Conservation (phyloP, 2,888 invertebrate genomes). For the Syritta pipiens region DNA sequence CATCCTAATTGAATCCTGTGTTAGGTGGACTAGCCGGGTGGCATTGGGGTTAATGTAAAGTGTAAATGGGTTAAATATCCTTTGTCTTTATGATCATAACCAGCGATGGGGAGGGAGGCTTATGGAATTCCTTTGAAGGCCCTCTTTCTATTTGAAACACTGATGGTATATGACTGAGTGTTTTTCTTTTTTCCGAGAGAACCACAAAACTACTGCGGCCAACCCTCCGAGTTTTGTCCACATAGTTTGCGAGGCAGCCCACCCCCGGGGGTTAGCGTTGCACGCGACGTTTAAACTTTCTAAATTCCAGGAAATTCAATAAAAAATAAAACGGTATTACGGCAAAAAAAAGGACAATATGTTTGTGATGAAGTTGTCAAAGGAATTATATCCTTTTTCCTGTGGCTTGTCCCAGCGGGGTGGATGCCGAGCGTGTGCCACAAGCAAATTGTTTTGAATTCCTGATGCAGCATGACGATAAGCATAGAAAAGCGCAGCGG, state of each 20-base stretch:
- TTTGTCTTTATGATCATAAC: conserved; percentile 9
- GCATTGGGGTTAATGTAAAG: conserved; percentile 39
- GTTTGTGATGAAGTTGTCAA: conserved; percentile 77
- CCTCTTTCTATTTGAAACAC: background rate
- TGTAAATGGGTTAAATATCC: conserved; percentile 53
- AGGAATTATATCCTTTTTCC: conserved; percentile 69
- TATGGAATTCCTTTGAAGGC: conserved; percentile 16
- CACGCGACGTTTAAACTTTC: conserved; percentile 36
- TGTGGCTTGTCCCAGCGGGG: background rate
- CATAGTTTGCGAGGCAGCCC: background rate
- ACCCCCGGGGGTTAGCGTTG: background rate
- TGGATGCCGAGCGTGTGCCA: conserved; percentile 47
- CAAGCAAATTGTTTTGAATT: conserved; percentile 67
- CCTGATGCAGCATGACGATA: conserved; percentile 64
- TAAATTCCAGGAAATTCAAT: conserved; percentile 35
- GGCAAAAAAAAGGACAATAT: conserved; percentile 6
- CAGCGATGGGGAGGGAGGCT: background rate
- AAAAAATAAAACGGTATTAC: conserved; percentile 2
- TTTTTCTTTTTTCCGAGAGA: background rate
- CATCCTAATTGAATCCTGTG: conserved; percentile 53
- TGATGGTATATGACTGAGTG: background rate
- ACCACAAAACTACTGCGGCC: conserved; percentile 12
- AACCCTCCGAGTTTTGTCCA: background rate
- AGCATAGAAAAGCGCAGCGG: conserved; percentile 25
- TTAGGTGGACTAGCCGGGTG: too few relatives aligned